These are phyloP conservation scores for Chrysogorgia sp. DNA, from an alignment of 92 coral and sea anemone genomes.

Conservation along the genomic window DNA sequence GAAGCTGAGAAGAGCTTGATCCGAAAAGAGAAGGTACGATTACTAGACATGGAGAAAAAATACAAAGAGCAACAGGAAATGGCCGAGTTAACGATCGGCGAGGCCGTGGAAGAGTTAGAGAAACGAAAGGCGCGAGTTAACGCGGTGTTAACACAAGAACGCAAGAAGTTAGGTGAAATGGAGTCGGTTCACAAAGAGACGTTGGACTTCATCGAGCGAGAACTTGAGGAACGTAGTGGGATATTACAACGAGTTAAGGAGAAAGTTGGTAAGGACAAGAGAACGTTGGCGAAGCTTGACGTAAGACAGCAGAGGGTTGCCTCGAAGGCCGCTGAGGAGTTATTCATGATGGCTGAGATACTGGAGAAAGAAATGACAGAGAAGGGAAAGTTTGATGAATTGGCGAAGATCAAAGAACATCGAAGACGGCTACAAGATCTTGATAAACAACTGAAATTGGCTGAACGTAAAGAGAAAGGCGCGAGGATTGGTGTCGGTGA, in stretches of 20 bases:
- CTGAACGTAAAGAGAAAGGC: slow-evolving; percentile 77
- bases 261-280: slow-evolving; percentile 89
- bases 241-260: slow-evolving; percentile 94
- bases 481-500: slow-evolving; percentile 70
- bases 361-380: slow-evolving; percentile 98
- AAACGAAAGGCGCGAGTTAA: slow-evolving; percentile 82
- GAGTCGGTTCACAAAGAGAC: slow-evolving; percentile 98
- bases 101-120: slow-evolving; percentile 92
- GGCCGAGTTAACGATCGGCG: slow-evolving; percentile 94
- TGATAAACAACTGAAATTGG: slow-evolving; percentile 89
- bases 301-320: slow-evolving; percentile 96
- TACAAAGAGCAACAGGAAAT: slow-evolving; percentile 98
- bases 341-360: slow-evolving; percentile 94
- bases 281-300: slow-evolving; percentile 89
- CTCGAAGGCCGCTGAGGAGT: slow-evolving; percentile 94
- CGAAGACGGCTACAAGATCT: slow-evolving; percentile 88
- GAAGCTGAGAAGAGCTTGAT: slow-evolving; percentile 96
- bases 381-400: slow-evolving; percentile 89
- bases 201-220: slow-evolving; percentile 85
- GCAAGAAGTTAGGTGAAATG: slow-evolving; percentile 78
- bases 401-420: slow-evolving; percentile 91
- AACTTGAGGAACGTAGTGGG: slow-evolving; percentile 84
- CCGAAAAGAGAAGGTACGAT: slow-evolving; percentile 91
- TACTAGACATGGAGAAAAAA: slow-evolving; percentile 94
- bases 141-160: slow-evolving; percentile 77